These are phyloP conservation scores for Deroplatys truncata DNA, from an alignment of 2,888 invertebrate species.

Conservation along the genomic window DNA sequence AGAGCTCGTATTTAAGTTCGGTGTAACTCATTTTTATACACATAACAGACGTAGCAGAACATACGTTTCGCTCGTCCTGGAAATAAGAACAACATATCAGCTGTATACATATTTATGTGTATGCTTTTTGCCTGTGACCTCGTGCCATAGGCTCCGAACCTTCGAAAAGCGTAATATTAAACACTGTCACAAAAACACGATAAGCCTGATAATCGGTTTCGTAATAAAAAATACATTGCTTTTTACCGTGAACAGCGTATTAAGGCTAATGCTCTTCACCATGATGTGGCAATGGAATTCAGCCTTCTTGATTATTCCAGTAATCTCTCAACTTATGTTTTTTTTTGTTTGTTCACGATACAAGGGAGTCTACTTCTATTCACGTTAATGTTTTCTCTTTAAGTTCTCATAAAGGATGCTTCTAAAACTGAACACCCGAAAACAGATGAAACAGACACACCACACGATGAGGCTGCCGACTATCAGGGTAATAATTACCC, in stretches of 20 bases:
- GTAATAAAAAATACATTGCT: too few species aligned
- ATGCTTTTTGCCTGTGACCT: not conserved
- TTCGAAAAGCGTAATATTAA: not conserved
- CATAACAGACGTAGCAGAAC: not conserved
- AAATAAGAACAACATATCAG: not conserved
- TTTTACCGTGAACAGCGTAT: too few species aligned
- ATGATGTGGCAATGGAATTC: not conserved
- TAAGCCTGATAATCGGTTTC: not conserved
- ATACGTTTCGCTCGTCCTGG: not conserved
- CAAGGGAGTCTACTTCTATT: too few species aligned
- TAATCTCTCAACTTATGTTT: not conserved
- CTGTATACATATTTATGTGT: not conserved
- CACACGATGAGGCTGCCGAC: too few species aligned
- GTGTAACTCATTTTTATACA: conserved; percentile 5
- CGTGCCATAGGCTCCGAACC: not conserved
- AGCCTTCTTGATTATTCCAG: not conserved
- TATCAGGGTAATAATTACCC: too few species aligned
- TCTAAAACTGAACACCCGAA: too few species aligned
- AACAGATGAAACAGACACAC: too few species aligned
- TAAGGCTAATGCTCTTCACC: not conserved
- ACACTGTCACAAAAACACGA: not conserved
- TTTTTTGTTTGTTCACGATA: too few species aligned
- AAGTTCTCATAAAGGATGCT: too few species aligned
- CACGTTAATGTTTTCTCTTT: too few species aligned
- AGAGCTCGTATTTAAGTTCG: not conserved